Conservation (phyloP, 1,140 invertebrate species). For the Anastrepha obliqua region DNA sequence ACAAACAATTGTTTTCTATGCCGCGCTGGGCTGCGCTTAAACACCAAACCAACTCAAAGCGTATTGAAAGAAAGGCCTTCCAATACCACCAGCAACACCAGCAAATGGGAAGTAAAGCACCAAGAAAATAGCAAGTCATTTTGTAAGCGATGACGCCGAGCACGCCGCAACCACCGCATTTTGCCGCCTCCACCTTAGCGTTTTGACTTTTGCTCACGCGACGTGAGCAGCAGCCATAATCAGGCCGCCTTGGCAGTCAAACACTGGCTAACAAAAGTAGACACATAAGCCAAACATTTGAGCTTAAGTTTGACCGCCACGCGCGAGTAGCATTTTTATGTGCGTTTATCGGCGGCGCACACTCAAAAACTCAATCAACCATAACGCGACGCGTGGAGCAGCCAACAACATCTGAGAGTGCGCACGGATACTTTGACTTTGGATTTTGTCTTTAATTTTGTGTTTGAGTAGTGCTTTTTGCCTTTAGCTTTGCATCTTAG, state of each 20-base stretch:
- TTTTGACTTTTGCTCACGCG: neutral
- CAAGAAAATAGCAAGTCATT: neutral
- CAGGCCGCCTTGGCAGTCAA: conserved; percentile 7
- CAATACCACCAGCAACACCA: too few relatives aligned
- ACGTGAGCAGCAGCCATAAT: conserved; percentile 20
- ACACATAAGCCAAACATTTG: neutral
- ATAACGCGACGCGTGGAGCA: neutral
- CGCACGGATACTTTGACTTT: neutral
- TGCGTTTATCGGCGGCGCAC: neutral
- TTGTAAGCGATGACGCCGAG: neutral
- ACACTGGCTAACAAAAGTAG: neutral
- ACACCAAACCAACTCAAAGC: too few relatives aligned
- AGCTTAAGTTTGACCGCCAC: neutral
- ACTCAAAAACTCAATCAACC: conserved; percentile 48
- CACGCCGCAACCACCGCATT: neutral
- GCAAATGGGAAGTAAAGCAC: too few relatives aligned
- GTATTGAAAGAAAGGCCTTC: too few relatives aligned
- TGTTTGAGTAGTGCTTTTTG: neutral
- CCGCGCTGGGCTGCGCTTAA: too few relatives aligned
- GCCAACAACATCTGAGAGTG: neutral
- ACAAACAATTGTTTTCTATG: too few relatives aligned
- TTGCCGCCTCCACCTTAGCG: conserved; percentile 22
- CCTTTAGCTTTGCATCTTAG: conserved; percentile 2
- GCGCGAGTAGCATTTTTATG: conserved; percentile 4
- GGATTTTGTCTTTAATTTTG: neutral